phyloP scores from a whole-genome alignment of 2,888 invertebrate species.

The Phanerotoma sp. region DNA sequence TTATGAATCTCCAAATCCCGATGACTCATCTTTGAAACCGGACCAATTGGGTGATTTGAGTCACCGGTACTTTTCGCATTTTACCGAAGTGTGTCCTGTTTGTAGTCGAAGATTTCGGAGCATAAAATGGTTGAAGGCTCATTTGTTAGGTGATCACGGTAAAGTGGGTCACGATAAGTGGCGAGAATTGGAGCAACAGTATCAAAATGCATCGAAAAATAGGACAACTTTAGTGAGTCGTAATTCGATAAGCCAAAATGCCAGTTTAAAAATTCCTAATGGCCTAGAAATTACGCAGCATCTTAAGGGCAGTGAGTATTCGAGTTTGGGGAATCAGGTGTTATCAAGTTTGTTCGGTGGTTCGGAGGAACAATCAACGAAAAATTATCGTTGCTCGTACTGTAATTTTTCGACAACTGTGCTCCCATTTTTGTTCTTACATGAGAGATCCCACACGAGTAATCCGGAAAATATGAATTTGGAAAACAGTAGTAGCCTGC shows the following conservation, averaged over 20 bases:
- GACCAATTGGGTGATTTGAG: slow-evolving; percentile 63
- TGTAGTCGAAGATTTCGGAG: slow-evolving; percentile 87
- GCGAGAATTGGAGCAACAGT: slow-evolving; percentile 62
- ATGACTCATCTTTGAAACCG: slow-evolving; percentile 60
- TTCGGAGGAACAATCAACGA: slow-evolving; percentile 59
- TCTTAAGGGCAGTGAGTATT: slow-evolving; percentile 37
- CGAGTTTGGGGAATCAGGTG: slow-evolving; percentile 59
- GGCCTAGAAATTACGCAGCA: slow-evolving; percentile 51
- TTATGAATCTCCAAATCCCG: slow-evolving; percentile 42
- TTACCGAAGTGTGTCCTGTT: slow-evolving; percentile 78
- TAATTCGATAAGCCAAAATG: slow-evolving; percentile 45
- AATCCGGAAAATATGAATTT: slow-evolving; percentile 53
- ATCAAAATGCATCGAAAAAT: slow-evolving; percentile 56
- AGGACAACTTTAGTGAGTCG: slow-evolving; percentile 30
- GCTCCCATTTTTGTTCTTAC: slow-evolving; percentile 87
- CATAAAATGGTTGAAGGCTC: slow-evolving; percentile 84
- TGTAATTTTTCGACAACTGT: slow-evolving; percentile 89
- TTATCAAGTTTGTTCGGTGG: slow-evolving; percentile 60
- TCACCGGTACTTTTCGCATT: slow-evolving; percentile 67
- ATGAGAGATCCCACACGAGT: slow-evolving; percentile 79
- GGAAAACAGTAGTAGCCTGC: slow-evolving; percentile 51
- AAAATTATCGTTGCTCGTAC: slow-evolving; percentile 86
- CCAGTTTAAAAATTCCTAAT: slow-evolving; percentile 64
- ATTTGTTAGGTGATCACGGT: slow-evolving; percentile 84
- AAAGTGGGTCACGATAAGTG: slow-evolving; percentile 66